Evolutionary conservation across 2,113 vertebrate species (phyloP).

Genomic region (Chauna torquata): DNA sequence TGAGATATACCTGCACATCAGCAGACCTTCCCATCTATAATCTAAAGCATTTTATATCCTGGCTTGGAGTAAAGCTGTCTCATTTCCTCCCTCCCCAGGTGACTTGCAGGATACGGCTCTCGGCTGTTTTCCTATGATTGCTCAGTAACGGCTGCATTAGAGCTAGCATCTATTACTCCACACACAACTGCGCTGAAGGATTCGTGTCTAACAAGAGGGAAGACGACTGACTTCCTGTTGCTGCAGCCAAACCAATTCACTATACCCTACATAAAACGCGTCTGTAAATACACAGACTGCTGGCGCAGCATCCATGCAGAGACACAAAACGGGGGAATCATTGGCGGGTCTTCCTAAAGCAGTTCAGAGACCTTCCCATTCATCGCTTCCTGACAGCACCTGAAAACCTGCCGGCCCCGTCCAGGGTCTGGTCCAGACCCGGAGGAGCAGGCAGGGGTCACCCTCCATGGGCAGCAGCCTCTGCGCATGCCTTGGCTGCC

Average conservation of each 20-base stretch:
- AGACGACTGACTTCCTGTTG: background rate
- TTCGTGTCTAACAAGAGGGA: background rate
- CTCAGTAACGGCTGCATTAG: background rate
- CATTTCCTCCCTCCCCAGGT: background rate
- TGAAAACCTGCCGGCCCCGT: background rate
- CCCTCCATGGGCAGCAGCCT: background rate
- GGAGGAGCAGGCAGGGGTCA: background rate
- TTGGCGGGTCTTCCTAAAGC: background rate
- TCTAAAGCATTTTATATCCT: background rate
- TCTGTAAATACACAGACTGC: background rate
- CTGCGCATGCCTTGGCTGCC: accelerated
- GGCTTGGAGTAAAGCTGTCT: background rate
- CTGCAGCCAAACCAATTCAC: background rate
- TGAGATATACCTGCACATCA: accelerated
- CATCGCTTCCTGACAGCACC: background rate
- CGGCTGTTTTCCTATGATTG: background rate
- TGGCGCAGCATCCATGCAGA: background rate
- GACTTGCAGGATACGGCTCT: background rate
- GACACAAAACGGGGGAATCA: background rate
- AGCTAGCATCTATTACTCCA: background rate
- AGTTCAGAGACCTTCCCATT: background rate
- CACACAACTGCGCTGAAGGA: background rate
- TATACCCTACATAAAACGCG: background rate
- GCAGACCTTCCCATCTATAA: background rate
- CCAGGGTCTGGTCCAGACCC: background rate